Conservation (phyloP, 1,140 invertebrate genomes). For the Acromyrmex echinatior region DNA sequence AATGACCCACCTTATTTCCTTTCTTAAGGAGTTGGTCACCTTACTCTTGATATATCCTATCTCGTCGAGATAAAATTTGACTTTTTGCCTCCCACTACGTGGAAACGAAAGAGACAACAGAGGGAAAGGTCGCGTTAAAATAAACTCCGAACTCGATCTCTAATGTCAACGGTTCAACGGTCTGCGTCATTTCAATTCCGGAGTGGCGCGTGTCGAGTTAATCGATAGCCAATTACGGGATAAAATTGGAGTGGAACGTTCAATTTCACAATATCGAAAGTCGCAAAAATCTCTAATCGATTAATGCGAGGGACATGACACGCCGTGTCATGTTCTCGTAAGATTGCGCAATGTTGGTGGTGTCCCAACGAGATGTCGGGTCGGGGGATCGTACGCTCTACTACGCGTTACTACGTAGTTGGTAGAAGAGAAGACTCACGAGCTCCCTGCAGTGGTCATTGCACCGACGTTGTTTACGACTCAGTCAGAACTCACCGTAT, state of each 20-base stretch:
- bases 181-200: slow-evolving; percentile 37
- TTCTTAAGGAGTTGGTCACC: too few relatives aligned
- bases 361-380: neutral
- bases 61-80: neutral
- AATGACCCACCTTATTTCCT: too few relatives aligned
- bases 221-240: slow-evolving; percentile 37
- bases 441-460: slow-evolving; percentile 10
- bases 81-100: neutral
- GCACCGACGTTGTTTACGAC: slow-evolving; percentile 27
- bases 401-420: slow-evolving; percentile 33
- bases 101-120: neutral
- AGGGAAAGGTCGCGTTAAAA: neutral
- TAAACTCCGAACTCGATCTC: neutral
- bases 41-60: neutral
- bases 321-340: neutral
- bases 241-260: neutral
- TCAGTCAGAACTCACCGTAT: slow-evolving; percentile 6
- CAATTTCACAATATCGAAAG: neutral
- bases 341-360: slow-evolving; percentile 31
- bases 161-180: slow-evolving; percentile 13
- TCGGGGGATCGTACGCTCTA: neutral
- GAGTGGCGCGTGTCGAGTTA: slow-evolving; percentile 1
- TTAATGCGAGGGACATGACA: too few relatives aligned
- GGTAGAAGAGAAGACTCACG: neutral
- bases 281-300: neutral